Conservation (phyloP, 1,140 invertebrate species). For the Drosophila kepulauana region DNA sequence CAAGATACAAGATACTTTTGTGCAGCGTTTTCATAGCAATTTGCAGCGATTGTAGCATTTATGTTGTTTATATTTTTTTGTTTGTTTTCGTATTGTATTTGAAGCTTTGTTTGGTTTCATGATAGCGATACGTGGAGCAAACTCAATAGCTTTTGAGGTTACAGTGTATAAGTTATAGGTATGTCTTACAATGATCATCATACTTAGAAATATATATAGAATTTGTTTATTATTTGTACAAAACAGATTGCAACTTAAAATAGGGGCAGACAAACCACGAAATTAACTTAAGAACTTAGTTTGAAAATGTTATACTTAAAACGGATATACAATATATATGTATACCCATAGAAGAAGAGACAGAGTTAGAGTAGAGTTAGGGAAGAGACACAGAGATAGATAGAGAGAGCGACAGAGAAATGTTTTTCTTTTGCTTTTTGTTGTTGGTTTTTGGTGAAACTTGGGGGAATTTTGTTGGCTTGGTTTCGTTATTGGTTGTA, state of each 20-base stretch:
- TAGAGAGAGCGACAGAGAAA: conserved; percentile 26
- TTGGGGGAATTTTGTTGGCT: conserved; percentile 41
- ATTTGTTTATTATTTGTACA: conserved; percentile 19
- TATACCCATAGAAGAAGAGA: conserved; percentile 20
- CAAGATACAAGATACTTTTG: conserved; percentile 37
- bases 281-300: conserved; percentile 43
- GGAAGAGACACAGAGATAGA: neutral
- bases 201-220: conserved; percentile 24
- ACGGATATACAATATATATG: conserved; percentile 15
- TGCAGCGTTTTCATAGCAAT: conserved; percentile 61
- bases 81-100: neutral
- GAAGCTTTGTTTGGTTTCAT: conserved; percentile 23
- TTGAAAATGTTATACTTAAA: conserved; percentile 4
- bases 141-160: conserved; percentile 77
- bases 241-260: conserved; percentile 47
- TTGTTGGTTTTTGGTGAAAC: conserved; percentile 14
- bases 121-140: conserved; percentile 81
- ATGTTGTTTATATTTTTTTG: conserved; percentile 14
- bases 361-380: conserved; percentile 11
- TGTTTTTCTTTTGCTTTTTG: conserved; percentile 32
- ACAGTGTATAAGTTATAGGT: conserved; percentile 79
- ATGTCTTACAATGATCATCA: conserved; percentile 35
- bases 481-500: conserved; percentile 27
- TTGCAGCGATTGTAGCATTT: conserved; percentile 41
- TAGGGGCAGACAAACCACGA: conserved; percentile 54